Evolutionary conservation across 2,113 vertebrate genomes (phyloP).

Genomic region (Oreamnos americanus): DNA sequence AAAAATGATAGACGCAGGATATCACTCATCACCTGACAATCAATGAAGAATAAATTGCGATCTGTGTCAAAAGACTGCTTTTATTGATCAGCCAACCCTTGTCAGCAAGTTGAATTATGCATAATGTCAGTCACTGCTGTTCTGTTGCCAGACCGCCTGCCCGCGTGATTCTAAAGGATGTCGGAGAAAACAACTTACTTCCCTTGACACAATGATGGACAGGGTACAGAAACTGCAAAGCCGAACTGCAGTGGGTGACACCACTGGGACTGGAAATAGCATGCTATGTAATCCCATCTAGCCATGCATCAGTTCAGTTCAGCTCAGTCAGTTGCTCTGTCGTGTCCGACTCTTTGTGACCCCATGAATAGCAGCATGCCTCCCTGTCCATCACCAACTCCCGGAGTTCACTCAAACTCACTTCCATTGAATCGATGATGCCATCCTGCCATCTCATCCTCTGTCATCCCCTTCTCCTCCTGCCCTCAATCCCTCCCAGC

Average conservation of each 20-base stretch:
- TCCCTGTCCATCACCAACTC: too few relatives aligned
- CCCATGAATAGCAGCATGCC: too few relatives aligned
- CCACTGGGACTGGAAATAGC: rapidly evolving
- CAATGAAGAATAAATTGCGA: slow-evolving; percentile 18
- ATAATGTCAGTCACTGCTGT: slow-evolving; percentile 14
- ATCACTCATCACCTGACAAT: slow-evolving; percentile 43
- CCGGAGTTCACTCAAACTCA: too few relatives aligned
- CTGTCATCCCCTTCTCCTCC: too few relatives aligned
- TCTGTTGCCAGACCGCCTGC: background rate
- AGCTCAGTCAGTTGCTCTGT: too few relatives aligned
- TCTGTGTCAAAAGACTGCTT: slow-evolving; percentile 32
- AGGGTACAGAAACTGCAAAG: background rate
- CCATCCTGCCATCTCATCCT: too few relatives aligned
- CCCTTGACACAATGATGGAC: background rate
- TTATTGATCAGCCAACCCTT: slow-evolving; percentile 43
- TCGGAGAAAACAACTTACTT: background rate
- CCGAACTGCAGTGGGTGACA: background rate
- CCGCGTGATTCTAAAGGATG: background rate
- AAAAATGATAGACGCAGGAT: background rate
- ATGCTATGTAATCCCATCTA: background rate
- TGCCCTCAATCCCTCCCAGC: too few relatives aligned
- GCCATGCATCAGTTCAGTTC: background rate
- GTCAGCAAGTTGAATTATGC: slow-evolving; percentile 20
- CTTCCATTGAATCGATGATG: too few relatives aligned
- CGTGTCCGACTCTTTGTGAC: too few relatives aligned